Evolutionary conservation across 1,140 invertebrate species (phyloP).

Genomic region (Leptestheria dahalacensis): DNA sequence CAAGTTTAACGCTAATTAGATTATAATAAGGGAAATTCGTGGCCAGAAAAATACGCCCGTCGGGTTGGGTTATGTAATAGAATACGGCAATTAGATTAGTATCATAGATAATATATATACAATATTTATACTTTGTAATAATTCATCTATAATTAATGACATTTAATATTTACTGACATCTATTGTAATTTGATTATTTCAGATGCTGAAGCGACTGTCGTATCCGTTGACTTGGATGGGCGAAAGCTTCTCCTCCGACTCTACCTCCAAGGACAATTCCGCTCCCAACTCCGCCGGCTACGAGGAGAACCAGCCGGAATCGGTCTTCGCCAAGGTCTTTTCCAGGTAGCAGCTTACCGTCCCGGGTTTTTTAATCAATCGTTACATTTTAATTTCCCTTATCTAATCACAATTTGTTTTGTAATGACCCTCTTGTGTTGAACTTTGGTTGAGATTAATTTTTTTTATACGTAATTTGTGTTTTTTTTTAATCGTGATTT

Average conservation of each 20-base stretch:
- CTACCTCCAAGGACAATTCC: constrained; percentile 4
- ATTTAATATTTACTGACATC: no score
- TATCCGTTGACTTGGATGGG: constrained; percentile 83
- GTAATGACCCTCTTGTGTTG: neutral
- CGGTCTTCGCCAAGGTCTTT: constrained; percentile 75
- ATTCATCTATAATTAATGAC: no score
- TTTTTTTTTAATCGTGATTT: constrained; percentile 6
- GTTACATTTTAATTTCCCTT: neutral
- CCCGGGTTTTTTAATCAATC: neutral
- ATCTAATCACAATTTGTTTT: no score
- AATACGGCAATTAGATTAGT: no score
- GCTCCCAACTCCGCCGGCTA: constrained; percentile 24
- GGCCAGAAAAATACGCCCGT: no score
- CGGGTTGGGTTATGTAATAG: no score
- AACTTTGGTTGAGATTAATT: constrained; percentile 1
- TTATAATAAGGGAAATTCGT: no score
- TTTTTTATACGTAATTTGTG: no score
- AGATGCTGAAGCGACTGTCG: constrained; percentile 72
- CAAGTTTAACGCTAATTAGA: no score
- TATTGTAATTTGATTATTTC: neutral
- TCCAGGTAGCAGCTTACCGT: constrained; percentile 56
- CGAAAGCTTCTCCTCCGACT: constrained; percentile 40
- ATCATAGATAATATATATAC: no score
- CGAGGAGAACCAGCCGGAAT: constrained; percentile 45
- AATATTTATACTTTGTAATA: no score